Percentiles rank a stretch among this genome's conserved stretches.
phyloP scores from a whole-genome alignment of 2,113 vertebrate species.

The Mola mola region DNA sequence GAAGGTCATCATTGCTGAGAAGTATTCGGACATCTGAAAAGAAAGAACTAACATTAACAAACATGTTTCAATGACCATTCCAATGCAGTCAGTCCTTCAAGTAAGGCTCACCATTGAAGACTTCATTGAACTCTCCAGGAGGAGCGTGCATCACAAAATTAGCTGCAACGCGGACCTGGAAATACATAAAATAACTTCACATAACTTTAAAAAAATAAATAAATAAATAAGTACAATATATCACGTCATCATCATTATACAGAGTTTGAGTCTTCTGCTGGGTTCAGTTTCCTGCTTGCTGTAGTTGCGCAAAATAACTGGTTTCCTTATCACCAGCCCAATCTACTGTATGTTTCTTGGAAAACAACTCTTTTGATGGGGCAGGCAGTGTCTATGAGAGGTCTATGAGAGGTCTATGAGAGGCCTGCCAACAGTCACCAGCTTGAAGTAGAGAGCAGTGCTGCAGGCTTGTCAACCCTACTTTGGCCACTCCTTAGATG shows the following conservation, averaged over 20 bases:
- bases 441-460: constrained; percentile 39
- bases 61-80: background rate
- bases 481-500: constrained; percentile 64
- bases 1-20: constrained; percentile 94
- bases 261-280: no score
- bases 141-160: constrained; percentile 95
- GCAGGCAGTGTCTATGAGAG: no score
- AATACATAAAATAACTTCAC: constrained; percentile 26
- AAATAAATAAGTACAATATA: background rate
- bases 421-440: constrained; percentile 17
- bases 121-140: constrained; percentile 97
- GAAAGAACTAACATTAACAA: constrained; percentile 2
- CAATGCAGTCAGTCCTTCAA: background rate
- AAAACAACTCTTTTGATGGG: no score
- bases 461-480: constrained; percentile 17
- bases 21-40: constrained; percentile 90
- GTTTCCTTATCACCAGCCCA: no score
- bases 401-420: background rate
- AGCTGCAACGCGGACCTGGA: constrained; percentile 91
- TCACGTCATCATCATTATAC: background rate
- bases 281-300: no score
- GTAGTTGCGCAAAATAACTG: no score
- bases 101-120: constrained; percentile 90
- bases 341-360: background rate
- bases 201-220: no score